Evolutionary conservation across 2,797 vertebrate genomes (phyloP), one percentile per base, ranked within the genome.

Genomic region (Microhierax caerulescens): DNA sequence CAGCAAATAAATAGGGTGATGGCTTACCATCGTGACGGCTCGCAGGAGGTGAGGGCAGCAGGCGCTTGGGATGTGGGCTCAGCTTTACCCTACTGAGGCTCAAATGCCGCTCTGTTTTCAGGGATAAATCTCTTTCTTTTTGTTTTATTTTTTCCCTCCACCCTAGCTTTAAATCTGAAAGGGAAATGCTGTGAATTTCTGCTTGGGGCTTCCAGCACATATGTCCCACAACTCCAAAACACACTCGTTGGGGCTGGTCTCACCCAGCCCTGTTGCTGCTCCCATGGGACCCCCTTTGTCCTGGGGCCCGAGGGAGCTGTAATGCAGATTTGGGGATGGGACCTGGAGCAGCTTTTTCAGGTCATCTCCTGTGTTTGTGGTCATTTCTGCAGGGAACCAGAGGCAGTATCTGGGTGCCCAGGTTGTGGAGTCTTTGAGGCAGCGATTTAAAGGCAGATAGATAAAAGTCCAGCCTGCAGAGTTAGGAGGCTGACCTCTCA

Each of bases 241-340:
- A 4, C 17, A 3, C 8, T 53, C 1, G 0, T 30, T 34, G 39
- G 20, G n/a, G 11, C 74, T 47, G 53, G 11, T 41, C 47, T 50
- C 11, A 5, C 25, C 7, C 30, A 61, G 22, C n/a, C 39, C 73
- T 28, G 9, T 5, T 15, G 34, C 73, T 63, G 30, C 30, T 86
- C 17, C 23, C 19, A 2, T 12, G 54, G 32, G 53, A 36, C 25
- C 12, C 19, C 5, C 36, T 63, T 59, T 34, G 61, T 43, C 5
- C 15, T 0, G 6, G 36, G 69, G 9, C 23, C 57, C 3, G 8
- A 23, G 37, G 64, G 45, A 85, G 36, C 39, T n/a, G 10, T 43
- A 16, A 13, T 7, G 14, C 50, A 60, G 47, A 25, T 81, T 0
- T 65, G 65, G 61, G 56, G 37, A 59, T 30, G 43, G 51, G 34